Conservation (phyloP, 2,888 invertebrate genomes). For the Zelleria hepariella region DNA sequence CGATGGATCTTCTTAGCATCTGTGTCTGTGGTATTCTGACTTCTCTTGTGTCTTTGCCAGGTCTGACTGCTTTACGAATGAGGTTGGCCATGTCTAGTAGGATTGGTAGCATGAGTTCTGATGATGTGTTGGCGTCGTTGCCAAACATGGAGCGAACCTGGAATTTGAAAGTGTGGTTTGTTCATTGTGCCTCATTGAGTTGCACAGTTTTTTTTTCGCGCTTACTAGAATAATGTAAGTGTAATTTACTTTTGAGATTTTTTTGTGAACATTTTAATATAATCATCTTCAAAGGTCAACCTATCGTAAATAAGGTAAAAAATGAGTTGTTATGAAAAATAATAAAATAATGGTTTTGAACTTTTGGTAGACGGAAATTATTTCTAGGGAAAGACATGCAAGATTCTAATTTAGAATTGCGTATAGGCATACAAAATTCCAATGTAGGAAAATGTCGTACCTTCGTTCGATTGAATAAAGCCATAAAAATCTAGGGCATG, state of each 20-base stretch:
- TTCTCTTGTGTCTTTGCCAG: conserved; percentile 47
- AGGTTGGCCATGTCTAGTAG: conserved; percentile 76
- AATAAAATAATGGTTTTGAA: background rate
- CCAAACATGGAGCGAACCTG: conserved; percentile 75
- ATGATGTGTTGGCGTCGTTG: conserved; percentile 63
- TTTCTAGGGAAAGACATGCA: background rate
- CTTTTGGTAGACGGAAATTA: background rate
- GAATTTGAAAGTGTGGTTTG: conserved; percentile 23
- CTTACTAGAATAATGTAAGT: no score
- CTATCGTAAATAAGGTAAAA: no score
- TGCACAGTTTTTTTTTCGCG: background rate
- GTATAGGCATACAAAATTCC: no score
- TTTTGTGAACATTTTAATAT: background rate
- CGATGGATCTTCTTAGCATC: background rate
- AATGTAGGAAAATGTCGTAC: background rate
- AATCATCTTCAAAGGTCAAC: background rate
- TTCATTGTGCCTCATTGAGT: background rate
- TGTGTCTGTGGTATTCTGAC: conserved; percentile 24
- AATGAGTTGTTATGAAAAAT: no score
- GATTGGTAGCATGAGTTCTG: conserved; percentile 74
- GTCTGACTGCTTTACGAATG: conserved; percentile 63
- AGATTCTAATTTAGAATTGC: background rate
- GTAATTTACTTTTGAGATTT: background rate
- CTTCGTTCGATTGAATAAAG: background rate
- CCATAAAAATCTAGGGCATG: background rate